Base-by-base conservation (phyloP, 2,888 invertebrate genomes). In the Epinotia brunnichana region DNA sequence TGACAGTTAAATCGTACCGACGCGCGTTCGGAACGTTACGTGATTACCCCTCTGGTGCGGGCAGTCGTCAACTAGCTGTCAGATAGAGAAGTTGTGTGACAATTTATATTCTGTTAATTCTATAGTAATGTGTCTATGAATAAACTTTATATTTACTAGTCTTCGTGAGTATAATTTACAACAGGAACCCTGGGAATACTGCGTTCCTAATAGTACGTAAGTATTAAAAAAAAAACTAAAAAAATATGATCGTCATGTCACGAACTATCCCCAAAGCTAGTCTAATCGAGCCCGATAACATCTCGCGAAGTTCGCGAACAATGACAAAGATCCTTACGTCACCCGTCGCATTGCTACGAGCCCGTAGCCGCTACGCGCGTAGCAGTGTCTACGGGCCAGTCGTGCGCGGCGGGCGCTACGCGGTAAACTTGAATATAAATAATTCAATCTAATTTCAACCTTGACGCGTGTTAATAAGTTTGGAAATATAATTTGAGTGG, bases 381-480 rank as follows among this genome's bases (percentile, higher is more conserved):
- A 91, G 87, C 88, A 89, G 90, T 90, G 85, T 82, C 88, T 90
- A 90, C 89, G 88, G 80, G 81, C 85, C 81, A 86, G 85, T 83
- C 87, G 86, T 74, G 79, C 82, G 86, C 82, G 86, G 83, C 84
- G 88, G 83, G 78, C 82, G 75, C 77, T 82, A 82, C 81, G 80
- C 74, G 19, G 53, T 39, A 10, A 54, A 41, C 39, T 21, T 39
- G 17, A 48, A n/a, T 11, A 5, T 21, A 5, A 13, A 21, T 24
- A 39, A 9, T 39, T 19, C 62, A 48, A 19, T 19, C 57, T 3
- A 61, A 61, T 54, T 21, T 56, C 21, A n/a, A 66, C 66, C 53
- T 66, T 56, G 21, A 56, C 15, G 35, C 39, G 19, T 64, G 13
- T 17, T 35, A 19, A 15, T 64, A 66, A 66, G 54, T 66, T 56